phyloP scores from a whole-genome alignment of 1,140 invertebrate genomes.

The Pseudomyrmex cubaensis region DNA sequence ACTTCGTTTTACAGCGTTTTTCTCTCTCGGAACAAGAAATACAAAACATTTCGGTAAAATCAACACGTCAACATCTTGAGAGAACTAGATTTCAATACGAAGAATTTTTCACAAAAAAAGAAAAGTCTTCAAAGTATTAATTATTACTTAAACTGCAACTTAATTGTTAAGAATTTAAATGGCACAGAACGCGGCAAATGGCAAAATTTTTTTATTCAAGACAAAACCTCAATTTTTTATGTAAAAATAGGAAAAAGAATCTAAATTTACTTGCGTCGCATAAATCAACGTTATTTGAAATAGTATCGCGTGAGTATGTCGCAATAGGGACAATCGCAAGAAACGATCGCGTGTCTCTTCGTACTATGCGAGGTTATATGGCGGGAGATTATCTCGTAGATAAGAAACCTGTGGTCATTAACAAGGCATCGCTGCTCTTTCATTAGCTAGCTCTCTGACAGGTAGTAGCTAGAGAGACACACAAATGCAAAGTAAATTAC shows the following conservation, averaged over 20 bases:
- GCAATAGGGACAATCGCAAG: not conserved
- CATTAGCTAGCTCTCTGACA: constrained; percentile 70
- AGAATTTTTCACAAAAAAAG: no score
- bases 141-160: no score
- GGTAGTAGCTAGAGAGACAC: constrained; percentile 62
- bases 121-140: no score
- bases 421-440: constrained; percentile 67
- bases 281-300: constrained; percentile 47
- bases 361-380: constrained; percentile 11
- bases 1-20: not conserved
- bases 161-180: not conserved
- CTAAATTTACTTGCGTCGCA: not conserved
- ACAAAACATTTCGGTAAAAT: no score
- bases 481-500: not conserved
- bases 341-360: constrained; percentile 69
- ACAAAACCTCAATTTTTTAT: not conserved
- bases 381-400: constrained; percentile 70
- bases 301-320: constrained; percentile 62
- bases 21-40: not conserved
- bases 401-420: constrained; percentile 70
- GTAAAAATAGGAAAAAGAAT: constrained; percentile 13
- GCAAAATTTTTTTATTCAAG: not conserved
- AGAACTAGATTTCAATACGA: no score
- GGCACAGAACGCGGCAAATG: no score
- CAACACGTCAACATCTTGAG: no score